Base-by-base conservation (phyloP, 2,797 vertebrate genomes). In the Tiaroga cobitis region DNA sequence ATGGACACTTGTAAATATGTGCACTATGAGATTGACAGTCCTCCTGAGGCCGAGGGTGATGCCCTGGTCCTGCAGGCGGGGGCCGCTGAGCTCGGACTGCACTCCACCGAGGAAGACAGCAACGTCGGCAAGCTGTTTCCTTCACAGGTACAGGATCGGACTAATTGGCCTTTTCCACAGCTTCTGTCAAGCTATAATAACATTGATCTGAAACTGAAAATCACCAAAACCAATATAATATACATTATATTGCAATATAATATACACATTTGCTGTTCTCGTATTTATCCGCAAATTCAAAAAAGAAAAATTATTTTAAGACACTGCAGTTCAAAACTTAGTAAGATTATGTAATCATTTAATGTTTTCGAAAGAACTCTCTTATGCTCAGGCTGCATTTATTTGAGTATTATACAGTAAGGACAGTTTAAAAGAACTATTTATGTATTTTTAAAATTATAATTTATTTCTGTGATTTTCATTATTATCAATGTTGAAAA, bases 1-100 rank as follows among this genome's bases (percentile, higher is more conserved):
- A 98, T 98, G 97, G 97, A 98, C 93, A 98, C 96, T 84, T 98
- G 97, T 91, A 98, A 98, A 86, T 98, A 98, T 65, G 97, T 98
- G 89, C 97, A 98, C 92, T 98, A 98, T 51, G 97, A 98, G 93
- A 98, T 98, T 73, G 97, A 98, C 93, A 91, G 96, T 70, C 96
- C 96, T 43, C 95, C 96, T 2, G 97, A 96, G 80, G 87, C 91
- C 0, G 94, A 96, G 80, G 90, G 93, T 1, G 92, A 94, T 24
- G 92, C 93, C 51, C 90, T 95, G 83, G 95, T 95, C 37, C 93
- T 91, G 0, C 94, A 93, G 88, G 90, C 88, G 0, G 94, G 95
- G 0, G 91, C 92, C 86, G 89, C 95, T 0, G 97, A 97, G 89
- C 94, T 96, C 18, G 93, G 95, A 2, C 91, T 97, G 69, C 94